Percentiles rank a stretch among this genome's conserved stretches.
Conservation (phyloP, 2,797 vertebrate species). For the Hirundo rustica region DNA sequence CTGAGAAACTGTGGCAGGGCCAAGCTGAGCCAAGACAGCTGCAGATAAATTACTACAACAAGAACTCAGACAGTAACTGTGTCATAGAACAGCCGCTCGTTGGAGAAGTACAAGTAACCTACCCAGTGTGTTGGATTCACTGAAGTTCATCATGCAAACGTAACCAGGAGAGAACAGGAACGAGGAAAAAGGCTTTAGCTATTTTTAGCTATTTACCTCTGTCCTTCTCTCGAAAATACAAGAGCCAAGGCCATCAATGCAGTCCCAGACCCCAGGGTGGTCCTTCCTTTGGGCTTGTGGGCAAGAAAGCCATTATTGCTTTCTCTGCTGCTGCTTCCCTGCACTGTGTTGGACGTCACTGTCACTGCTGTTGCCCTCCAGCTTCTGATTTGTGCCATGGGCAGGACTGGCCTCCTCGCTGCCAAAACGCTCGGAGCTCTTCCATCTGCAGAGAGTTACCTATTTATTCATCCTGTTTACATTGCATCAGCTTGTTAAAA, state of each 20-base stretch:
- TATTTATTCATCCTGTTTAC: neutral
- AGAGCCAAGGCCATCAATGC: neutral
- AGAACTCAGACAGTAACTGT: neutral
- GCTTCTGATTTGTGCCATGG: neutral
- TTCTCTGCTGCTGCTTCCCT: neutral
- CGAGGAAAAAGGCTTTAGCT: neutral
- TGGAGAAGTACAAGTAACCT: neutral
- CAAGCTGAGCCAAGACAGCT: neutral
- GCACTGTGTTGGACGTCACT: neutral
- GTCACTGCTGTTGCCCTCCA: rapidly evolving
- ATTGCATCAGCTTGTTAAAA: neutral
- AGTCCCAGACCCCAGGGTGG: neutral
- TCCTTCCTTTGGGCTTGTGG: neutral
- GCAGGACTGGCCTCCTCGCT: neutral
- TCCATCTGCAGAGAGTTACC: neutral
- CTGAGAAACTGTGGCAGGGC: neutral
- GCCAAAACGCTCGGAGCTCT: neutral
- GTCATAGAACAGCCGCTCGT: neutral
- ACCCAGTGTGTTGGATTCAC: neutral
- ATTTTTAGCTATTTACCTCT: neutral
- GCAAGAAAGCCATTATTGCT: neutral
- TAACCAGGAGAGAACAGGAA: neutral
- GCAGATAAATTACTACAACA: neutral
- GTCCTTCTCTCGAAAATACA: neutral
- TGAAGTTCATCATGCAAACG: neutral